Evolutionary conservation across 1,140 invertebrate species (phyloP), one percentile per base, ranked within the genome.

Genomic region (silkworm (Bombyx mori)): DNA sequence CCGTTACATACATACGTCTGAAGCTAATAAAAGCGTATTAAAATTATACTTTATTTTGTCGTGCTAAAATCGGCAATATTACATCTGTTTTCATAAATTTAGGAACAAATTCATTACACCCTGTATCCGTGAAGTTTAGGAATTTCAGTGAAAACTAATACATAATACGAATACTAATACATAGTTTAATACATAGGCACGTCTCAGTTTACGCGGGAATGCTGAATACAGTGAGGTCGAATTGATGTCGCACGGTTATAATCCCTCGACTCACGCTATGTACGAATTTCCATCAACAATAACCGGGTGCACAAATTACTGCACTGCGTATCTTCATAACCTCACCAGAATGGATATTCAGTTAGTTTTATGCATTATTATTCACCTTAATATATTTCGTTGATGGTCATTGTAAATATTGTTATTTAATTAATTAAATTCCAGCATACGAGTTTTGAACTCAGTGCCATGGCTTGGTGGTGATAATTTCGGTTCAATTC

Each of bases 281-380:
- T 76, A 67, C 45, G 79, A 85, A 63, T 87, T 87, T 56, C 81
- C 71, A 6, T 74, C 84, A 0, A 86, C 84, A 2, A 77, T 83
- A 35, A 82, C 82, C 18, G 82, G 81, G 0, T 84, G 78, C 57
- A 73, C 73, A 42, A 86, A 81, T 58, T 82, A 86, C 54, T 72
- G 70, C 35, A 77, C 77, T 2, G 69, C 79, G 1, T 82, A 77
- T 56, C 58, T 87, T 5, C 84, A 84, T 60, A 87, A 87, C 53
- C 56, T 78, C 0, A 87, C 82, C 0, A 73, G 84, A 57, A 86
- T 86, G 82, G 71, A 76, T 8, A 79, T 84, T 63, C 84, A 87
- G 84, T 86, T 49, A 59, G 73, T 70, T 56, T 8, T 46, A 35
- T 4, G 26, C 26, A 2, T 35, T 35, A 35, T 35, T 35, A 35